These are phyloP conservation scores for Oreochromis spilurus DNA, from an alignment of 2,113 vertebrate genomes.

Conservation along the genomic window DNA sequence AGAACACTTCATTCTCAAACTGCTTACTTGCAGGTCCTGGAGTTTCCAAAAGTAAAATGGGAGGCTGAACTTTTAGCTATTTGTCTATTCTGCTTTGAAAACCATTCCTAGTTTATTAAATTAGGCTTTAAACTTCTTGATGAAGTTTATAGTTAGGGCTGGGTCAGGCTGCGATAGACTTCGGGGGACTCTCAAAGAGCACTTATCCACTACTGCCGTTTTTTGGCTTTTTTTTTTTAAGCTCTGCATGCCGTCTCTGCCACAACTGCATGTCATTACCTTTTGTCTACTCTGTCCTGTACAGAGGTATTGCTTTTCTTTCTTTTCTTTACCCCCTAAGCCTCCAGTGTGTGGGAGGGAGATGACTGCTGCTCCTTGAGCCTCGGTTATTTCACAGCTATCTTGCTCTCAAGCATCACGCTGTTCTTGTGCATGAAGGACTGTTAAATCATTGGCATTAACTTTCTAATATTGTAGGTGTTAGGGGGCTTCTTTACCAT, in stretches of 20 bases:
- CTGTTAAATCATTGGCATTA: not conserved
- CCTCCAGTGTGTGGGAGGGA: not conserved
- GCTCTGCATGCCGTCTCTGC: not conserved
- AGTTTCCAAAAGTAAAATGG: not conserved
- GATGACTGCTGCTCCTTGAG: not conserved
- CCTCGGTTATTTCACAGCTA: not conserved
- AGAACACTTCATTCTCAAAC: not conserved
- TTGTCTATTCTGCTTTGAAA: not conserved
- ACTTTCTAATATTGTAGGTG: not conserved
- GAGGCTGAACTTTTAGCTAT: not conserved
- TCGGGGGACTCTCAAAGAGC: too few species aligned
- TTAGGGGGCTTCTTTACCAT: not conserved
- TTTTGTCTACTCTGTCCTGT: not conserved
- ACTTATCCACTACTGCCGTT: not conserved
- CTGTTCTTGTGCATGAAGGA: not conserved
- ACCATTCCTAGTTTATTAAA: accelerated
- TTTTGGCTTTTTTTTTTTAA: too few species aligned
- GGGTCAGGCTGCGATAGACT: not conserved
- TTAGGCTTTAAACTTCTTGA: not conserved
- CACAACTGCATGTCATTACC: not conserved
- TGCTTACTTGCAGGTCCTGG: not conserved
- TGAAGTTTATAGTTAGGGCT: not conserved
- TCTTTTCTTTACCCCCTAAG: not conserved
- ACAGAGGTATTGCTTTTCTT: not conserved
- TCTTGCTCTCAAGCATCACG: not conserved